Conservation (phyloP, 2,888 invertebrate genomes). For the Oscheius sp. region DNA sequence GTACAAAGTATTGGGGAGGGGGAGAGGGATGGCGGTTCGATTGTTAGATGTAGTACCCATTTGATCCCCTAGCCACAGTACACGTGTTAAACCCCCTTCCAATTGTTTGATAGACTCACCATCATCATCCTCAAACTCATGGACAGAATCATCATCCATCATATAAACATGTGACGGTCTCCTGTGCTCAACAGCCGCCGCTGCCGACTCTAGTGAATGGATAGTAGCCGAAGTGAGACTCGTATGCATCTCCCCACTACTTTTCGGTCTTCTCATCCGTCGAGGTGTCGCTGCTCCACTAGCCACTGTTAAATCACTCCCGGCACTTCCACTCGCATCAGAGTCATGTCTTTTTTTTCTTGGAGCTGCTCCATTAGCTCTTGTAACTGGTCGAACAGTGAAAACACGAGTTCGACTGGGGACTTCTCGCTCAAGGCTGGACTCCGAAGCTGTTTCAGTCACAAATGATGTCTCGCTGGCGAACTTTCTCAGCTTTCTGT, state of each 20-base stretch:
- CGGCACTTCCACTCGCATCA: constrained; percentile 60
- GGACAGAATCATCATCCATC: constrained; percentile 67
- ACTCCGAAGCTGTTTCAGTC: constrained; percentile 55
- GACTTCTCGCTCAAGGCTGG: constrained; percentile 46
- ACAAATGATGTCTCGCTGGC: constrained; percentile 66
- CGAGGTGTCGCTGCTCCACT: constrained; percentile 59
- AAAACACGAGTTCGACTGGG: constrained; percentile 52
- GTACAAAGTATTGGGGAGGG: no score
- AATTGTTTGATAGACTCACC: no score
- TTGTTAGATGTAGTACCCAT: no score
- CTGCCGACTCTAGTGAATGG: constrained; percentile 58
- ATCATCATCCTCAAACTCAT: constrained; percentile 68
- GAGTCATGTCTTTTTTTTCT: constrained; percentile 60
- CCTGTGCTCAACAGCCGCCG: constrained; percentile 40
- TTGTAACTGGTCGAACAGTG: constrained; percentile 57
- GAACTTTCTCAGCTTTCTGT: constrained; percentile 63
- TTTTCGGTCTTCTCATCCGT: constrained; percentile 62
- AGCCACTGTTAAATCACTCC: constrained; percentile 63
- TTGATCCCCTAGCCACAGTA: no score
- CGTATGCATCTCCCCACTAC: constrained; percentile 60
- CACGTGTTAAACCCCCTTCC: no score
- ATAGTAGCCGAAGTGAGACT: constrained; percentile 66
- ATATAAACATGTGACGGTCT: constrained; percentile 65
- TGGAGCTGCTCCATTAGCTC: constrained; percentile 34
- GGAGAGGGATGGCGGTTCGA: no score